phyloP scores from a whole-genome alignment of 2,113 vertebrate species.

The Catharus fuscescens region DNA sequence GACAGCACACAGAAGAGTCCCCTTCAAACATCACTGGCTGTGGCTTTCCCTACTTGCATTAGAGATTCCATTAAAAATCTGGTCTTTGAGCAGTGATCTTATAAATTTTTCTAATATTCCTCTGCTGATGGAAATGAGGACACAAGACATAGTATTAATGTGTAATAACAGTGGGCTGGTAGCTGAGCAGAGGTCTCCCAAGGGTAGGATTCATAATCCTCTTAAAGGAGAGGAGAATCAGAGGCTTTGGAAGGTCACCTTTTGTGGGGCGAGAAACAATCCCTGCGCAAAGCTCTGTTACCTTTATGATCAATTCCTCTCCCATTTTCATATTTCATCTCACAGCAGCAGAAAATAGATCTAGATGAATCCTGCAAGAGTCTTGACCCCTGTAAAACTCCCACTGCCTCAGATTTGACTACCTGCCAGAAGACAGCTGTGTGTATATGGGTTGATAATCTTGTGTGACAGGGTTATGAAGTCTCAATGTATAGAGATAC shows the following conservation, averaged over 20 bases:
- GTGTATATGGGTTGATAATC: not conserved
- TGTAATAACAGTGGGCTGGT: not conserved
- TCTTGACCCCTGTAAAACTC: not conserved
- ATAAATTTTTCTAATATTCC: not conserved
- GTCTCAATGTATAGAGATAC: not conserved
- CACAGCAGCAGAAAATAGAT: not conserved
- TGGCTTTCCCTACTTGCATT: not conserved
- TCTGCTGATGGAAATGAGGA: not conserved
- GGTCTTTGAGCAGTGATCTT: not conserved
- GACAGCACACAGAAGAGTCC: not conserved
- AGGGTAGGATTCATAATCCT: constrained; percentile 10
- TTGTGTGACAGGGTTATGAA: not conserved
- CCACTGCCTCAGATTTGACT: not conserved
- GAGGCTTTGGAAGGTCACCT: constrained; percentile 29
- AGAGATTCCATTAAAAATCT: not conserved
- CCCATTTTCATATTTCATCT: not conserved
- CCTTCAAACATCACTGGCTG: not conserved
- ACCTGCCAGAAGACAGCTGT: not conserved
- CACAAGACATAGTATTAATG: not conserved
- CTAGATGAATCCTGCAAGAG: not conserved
- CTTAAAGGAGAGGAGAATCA: not conserved
- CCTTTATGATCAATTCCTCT: not conserved
- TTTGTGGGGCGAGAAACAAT: not conserved
- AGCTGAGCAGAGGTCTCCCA: constrained; percentile 17
- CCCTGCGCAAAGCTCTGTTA: not conserved